Percentiles rank a stretch among this genome's conserved stretches.
These are phyloP conservation scores for Bugulina stolonifera DNA, from an alignment of 2,888 invertebrate species.

Conservation along the genomic window DNA sequence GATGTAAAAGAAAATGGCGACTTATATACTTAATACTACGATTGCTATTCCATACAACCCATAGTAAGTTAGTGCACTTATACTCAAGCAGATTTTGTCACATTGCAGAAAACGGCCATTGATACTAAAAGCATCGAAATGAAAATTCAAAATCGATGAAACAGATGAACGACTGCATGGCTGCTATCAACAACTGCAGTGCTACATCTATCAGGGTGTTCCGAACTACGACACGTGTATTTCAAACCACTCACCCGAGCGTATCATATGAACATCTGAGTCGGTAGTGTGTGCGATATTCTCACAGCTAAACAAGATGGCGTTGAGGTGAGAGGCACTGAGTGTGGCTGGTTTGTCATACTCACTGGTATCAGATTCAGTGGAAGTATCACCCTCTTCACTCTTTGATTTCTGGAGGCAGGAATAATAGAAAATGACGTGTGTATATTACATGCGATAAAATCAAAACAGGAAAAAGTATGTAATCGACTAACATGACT, in stretches of 20 bases:
- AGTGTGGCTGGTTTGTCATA: constrained; percentile 23
- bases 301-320: constrained; percentile 23
- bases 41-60: no score
- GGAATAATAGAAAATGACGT: neutral
- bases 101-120: no score
- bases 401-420: neutral
- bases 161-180: no score
- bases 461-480: neutral
- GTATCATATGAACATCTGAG: neutral
- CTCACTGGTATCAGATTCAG: neutral
- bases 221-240: neutral
- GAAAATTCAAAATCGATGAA: no score
- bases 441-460: neutral
- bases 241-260: neutral
- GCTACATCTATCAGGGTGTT: no score
- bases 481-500: no score
- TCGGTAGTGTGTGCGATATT: neutral
- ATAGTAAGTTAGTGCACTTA: no score
- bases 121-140: no score
- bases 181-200: no score
- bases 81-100: no score
- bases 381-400: neutral
- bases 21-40: no score
- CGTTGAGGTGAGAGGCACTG: constrained; percentile 19
- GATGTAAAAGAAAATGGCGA: no score